These are phyloP conservation scores for Larimichthys polyactis DNA, from an alignment of 2,113 vertebrate species.

Conservation along the genomic window DNA sequence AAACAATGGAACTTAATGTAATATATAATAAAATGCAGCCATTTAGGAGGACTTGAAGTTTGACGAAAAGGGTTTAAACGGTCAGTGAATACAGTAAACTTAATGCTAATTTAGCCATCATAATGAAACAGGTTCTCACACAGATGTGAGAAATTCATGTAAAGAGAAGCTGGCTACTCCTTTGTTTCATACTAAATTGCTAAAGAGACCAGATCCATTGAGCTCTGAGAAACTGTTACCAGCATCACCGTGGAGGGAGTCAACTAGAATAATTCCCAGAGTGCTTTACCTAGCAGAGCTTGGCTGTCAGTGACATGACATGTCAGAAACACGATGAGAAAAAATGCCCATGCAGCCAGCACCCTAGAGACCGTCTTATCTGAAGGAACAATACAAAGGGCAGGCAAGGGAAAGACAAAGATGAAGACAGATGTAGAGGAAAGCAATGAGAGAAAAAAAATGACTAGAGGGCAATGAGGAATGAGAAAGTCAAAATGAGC, in stretches of 20 bases:
- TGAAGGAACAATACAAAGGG: conserved; percentile 23
- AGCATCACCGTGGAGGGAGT: conserved; percentile 23
- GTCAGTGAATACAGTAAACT: background rate
- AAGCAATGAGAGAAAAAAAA: conserved; percentile 30
- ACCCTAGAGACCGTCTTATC: conserved; percentile 49
- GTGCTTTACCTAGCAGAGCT: conserved; percentile 17
- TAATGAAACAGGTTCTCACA: conserved; percentile 1
- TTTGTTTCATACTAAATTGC: background rate
- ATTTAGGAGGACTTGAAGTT: background rate
- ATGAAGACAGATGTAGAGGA: conserved; percentile 45
- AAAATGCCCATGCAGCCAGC: conserved; percentile 18
- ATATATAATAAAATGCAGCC: background rate
- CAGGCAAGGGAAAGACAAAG: conserved; percentile 56
- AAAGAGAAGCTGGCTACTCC: background rate
- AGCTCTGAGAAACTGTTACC: background rate
- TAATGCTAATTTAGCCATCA: background rate
- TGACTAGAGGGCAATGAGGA: conserved; percentile 30
- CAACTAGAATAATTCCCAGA: background rate
- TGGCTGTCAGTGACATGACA: conserved; percentile 30
- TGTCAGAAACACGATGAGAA: conserved; percentile 30
- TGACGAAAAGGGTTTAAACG: background rate
- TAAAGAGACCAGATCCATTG: background rate
- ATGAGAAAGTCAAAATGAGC: conserved; percentile 48
- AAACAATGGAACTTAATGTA: background rate
- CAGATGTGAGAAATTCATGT: background rate